Conservation (phyloP, 2,797 vertebrate species). For the Thalassophryne amazonica region DNA sequence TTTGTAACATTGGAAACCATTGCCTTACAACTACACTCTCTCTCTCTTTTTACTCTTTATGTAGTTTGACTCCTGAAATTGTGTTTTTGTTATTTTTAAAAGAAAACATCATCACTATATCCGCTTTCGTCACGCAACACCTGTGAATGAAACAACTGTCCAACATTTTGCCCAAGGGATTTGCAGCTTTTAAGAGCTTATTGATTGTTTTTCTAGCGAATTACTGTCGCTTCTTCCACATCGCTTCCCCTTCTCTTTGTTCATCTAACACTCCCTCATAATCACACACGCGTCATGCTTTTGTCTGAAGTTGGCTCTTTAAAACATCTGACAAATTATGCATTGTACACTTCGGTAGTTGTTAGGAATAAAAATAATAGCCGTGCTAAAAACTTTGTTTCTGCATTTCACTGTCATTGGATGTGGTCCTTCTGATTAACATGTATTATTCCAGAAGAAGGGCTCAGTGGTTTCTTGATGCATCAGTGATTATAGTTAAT, state of each 20-base stretch:
- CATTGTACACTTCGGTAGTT: too few relatives aligned
- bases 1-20: too few relatives aligned
- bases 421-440: background rate
- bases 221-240: conserved; percentile 2
- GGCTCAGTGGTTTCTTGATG: conserved; percentile 6
- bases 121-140: conserved; percentile 2
- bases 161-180: background rate
- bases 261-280: too few relatives aligned
- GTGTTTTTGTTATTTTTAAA: background rate
- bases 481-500: conserved; percentile 22
- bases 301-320: too few relatives aligned
- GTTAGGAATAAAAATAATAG: too few relatives aligned
- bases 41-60: too few relatives aligned
- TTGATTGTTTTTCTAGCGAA: conserved; percentile 8
- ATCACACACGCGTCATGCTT: conserved; percentile 11
- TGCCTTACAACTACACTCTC: background rate
- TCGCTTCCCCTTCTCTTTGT: too few relatives aligned
- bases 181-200: conserved; percentile 7
- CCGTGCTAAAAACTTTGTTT: too few relatives aligned
- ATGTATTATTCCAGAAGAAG: conserved; percentile 12
- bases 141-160: conserved; percentile 11
- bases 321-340: too few relatives aligned
- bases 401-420: background rate
- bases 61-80: background rate
- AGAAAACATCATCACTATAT: background rate